Evolutionary conservation across 2,113 vertebrate species (phyloP).

Genomic region (Ptilorrhoa leucosticta): DNA sequence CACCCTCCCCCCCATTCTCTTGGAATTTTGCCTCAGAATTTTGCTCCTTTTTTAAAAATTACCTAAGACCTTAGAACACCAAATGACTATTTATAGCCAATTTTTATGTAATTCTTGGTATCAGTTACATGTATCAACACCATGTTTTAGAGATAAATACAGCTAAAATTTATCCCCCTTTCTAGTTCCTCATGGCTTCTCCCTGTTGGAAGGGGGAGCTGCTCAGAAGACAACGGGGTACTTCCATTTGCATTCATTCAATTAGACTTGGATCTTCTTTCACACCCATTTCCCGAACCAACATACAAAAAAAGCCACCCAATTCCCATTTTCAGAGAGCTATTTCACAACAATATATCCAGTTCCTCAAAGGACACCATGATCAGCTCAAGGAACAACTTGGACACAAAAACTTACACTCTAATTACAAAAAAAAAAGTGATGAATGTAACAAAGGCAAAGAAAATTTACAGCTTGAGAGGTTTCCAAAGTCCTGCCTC

Average conservation of each 20-base stretch:
- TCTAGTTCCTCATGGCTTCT: not conserved
- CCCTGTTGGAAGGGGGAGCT: not conserved
- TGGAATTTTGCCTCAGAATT: not conserved
- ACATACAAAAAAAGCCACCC: not conserved
- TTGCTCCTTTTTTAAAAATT: not conserved
- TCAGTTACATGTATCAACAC: not conserved
- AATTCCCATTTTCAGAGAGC: not conserved
- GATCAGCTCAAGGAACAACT: not conserved
- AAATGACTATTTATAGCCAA: not conserved
- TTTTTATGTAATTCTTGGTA: not conserved
- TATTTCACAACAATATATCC: not conserved
- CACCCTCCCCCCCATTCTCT: not conserved
- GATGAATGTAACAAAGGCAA: not conserved
- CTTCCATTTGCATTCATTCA: not conserved
- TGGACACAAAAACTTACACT: not conserved
- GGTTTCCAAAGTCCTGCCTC: not conserved
- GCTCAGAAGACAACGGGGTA: not conserved
- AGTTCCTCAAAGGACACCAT: not conserved
- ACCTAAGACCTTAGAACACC: not conserved
- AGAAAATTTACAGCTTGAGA: not conserved
- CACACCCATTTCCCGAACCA: not conserved
- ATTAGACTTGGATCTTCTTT: not conserved
- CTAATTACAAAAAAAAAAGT: not conserved
- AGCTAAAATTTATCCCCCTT: not conserved
- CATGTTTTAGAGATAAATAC: not conserved